Base-by-base conservation (phyloP, 2,888 invertebrate genomes). In the Brenthis ino region DNA sequence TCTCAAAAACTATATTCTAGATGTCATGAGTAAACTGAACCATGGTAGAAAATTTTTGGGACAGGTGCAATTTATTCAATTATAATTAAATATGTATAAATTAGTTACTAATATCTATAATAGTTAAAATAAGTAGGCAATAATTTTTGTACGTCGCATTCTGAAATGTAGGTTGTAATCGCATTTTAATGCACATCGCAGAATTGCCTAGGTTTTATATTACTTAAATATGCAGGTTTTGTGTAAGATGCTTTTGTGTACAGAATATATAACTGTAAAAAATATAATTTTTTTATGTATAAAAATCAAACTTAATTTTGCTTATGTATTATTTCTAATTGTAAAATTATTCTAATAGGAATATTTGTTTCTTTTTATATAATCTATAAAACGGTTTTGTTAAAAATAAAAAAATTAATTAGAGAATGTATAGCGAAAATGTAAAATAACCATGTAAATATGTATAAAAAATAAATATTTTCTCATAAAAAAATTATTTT, bases 391-490 rank as follows among this genome's bases (percentile, higher is more conserved):
- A 53, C 51, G 51, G 16, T n/a, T 51, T 14, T 51, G 51, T 14
- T 51, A n/a, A 51, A 20, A 57, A 69, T 37, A 37, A 37, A 37
- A 6, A 6, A 8, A 8, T 37, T 37, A 37, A 37, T 37, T 37
- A 43, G 24, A 28, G 13, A 48, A 57, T 56, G 33, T 57, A 56
- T 51, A 57, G 13, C 24, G 33, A 51, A 65, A 51, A 51, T 51
- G 50, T 67, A 55, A 61, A 64, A 64, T 63, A 16, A 58, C 58
- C 13, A 37, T 89, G 89, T 89, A 88, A 85, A 89, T 88, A 89
- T 88, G 88, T 89, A 87, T 77, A 86, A 85, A 87, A 79, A 86
- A 79, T 88, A 88, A 89, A 91, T 90, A 90, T 90, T 88, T 91
- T 90, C 88, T 76, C 82, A 84, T 82, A 84, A 76, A 78, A 64